A percentile compares a stretch with the other conserved stretches of the same genome.
phyloP scores from a whole-genome alignment of 2,797 vertebrate genomes.

The Bryconaethiops microstoma region DNA sequence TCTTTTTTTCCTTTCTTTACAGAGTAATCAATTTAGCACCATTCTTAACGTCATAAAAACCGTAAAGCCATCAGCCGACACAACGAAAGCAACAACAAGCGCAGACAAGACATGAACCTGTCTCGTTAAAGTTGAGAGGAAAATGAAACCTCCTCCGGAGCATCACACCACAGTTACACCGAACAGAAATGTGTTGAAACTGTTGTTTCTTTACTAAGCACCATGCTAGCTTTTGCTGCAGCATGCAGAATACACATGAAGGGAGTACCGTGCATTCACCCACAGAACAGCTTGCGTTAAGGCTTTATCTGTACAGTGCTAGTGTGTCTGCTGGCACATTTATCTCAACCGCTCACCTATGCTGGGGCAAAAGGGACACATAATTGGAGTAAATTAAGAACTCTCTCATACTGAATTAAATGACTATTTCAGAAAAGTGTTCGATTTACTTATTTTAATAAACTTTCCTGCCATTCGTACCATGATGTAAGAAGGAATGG shows the following conservation, averaged over 20 bases:
- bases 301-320: conserved; percentile 47
- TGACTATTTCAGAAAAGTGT: no score
- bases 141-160: background rate
- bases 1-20: conserved; percentile 12
- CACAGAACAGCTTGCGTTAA: conserved; percentile 45
- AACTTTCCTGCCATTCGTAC: background rate
- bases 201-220: conserved; percentile 17
- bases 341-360: background rate
- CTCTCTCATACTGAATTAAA: no score
- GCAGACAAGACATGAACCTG: background rate
- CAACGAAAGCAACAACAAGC: conserved; percentile 11
- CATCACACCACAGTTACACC: background rate
- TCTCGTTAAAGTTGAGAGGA: background rate
- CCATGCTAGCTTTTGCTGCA: conserved; percentile 19
- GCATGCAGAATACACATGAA: conserved; percentile 29
- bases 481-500: background rate
- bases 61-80: background rate
- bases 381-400: no score
- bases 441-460: background rate
- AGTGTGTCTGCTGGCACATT: conserved; percentile 32
- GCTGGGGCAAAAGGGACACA: background rate
- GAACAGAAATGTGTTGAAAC: conserved; percentile 2
- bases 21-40: conserved; percentile 38
- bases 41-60: conserved; percentile 24
- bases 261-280: conserved; percentile 20